Conservation (phyloP, 1,140 invertebrate genomes). For the Drosophila ironensis region DNA sequence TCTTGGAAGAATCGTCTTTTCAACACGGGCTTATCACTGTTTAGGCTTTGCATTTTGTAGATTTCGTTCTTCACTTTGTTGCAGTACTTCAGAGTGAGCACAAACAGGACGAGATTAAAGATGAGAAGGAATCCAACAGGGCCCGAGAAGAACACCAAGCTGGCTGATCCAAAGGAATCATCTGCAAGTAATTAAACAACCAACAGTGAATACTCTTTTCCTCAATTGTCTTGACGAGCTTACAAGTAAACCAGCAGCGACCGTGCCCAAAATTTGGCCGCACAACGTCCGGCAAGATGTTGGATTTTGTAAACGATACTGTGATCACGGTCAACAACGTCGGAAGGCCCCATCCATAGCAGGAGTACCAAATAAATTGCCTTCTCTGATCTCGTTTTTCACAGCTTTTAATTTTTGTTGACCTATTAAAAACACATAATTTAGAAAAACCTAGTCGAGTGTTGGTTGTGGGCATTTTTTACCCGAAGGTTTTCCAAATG, state of each 20-base stretch:
- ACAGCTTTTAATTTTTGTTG: constrained; percentile 44
- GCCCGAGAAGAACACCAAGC: constrained; percentile 85
- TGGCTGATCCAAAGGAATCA: constrained; percentile 75
- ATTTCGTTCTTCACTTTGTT: constrained; percentile 87
- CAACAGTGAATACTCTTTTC: neutral
- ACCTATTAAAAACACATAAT: constrained; percentile 11
- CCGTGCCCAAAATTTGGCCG: constrained; percentile 83
- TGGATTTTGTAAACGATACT: constrained; percentile 82
- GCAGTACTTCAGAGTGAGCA: constrained; percentile 86
- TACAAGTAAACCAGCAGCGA: constrained; percentile 84
- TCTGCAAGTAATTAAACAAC: constrained; percentile 31
- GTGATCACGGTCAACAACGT: constrained; percentile 83
- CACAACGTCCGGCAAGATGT: constrained; percentile 75
- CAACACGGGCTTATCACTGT: constrained; percentile 81
- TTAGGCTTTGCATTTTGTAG: constrained; percentile 84
- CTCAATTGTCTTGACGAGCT: constrained; percentile 26
- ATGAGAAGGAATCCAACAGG: constrained; percentile 85
- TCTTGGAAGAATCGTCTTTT: constrained; percentile 85
- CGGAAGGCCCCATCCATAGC: constrained; percentile 85
- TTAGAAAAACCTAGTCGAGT: too few species aligned
- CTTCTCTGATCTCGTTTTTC: constrained; percentile 74
- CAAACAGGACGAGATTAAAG: constrained; percentile 86
- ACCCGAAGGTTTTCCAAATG: constrained; percentile 94
- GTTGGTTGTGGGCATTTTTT: constrained; percentile 69
- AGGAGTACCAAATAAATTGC: constrained; percentile 84